Base-by-base conservation (phyloP, 2,113 vertebrate species). In the Steatornis caripensis region DNA sequence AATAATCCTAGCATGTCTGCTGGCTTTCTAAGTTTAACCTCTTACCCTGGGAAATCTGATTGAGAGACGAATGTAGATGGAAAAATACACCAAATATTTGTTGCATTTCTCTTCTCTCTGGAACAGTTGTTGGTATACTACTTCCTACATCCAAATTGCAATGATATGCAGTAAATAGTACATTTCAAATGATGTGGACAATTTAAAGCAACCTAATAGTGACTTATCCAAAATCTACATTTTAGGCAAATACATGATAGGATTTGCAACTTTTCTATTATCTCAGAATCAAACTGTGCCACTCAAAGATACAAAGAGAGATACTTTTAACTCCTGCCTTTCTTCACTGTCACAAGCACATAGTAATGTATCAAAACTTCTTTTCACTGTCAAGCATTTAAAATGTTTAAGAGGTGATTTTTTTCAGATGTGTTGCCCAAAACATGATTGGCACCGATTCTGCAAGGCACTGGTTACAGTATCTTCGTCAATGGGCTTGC, bases 1-100 rank as follows among this genome's bases (percentile, higher is more conserved):
- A 89, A 95, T 78, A 92, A 54, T 61, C 62, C 30, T 53, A 79
- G 86, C 65, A 83, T 80, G 65, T 76, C 58, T 60, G 17, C 48
- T 87, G 64, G n/a, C 29, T 80, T 81, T 75, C 45, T 74, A 36
- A 93, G 60, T 83, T 72, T 58, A 93, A 80, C 90, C 79, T 88
- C 72, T 74, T 39, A 77, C 57, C 66, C 32, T 41, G 36, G 46
- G 61, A 54, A 58, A 85, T 62, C 49, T 76, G 79, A 84, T 80
- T 81, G 84, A 89, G 66, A 74, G 39, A 71, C 48, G 79, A 62
- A 55, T 17, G 29, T 54, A 60, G 60, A 58, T 19, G 22, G 19
- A 70, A 54, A 88, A 87, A n/a, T 18, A 45, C n/a, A 80, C 16
- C 27, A 57, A 57, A 6, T 71, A 37, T 74, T 71, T 74, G 27